phyloP scores from a whole-genome alignment of 1,140 invertebrate species.

The Drosophila nasuta region DNA sequence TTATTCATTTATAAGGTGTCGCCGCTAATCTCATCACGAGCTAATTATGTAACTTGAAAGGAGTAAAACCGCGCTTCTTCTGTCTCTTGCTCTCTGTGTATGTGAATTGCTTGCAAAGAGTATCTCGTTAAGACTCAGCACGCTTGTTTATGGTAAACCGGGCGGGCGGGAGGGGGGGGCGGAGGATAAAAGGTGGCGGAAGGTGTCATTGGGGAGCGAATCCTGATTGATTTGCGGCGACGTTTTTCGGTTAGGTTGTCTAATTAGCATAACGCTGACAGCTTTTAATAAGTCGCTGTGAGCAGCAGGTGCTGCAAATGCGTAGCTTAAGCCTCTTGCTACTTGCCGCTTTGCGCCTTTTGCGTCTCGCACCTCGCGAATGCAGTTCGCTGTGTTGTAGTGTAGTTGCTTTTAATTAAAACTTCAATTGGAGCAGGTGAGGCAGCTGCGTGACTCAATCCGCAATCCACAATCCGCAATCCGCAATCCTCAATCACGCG shows the following conservation, averaged over 20 bases:
- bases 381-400: constrained; percentile 46
- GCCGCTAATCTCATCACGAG: no score
- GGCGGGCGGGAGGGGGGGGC: neutral
- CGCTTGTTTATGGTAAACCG: neutral
- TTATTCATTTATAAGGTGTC: no score
- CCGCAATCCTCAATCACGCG: constrained; percentile 57
- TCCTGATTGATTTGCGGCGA: constrained; percentile 68
- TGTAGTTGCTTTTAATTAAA: constrained; percentile 74
- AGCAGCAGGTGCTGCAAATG: constrained; percentile 62
- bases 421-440: constrained; percentile 55
- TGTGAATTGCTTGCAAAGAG: neutral
- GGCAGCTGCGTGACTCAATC: constrained; percentile 58
- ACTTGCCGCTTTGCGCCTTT: neutral
- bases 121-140: constrained; percentile 6
- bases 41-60: neutral
- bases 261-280: constrained; percentile 71
- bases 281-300: constrained; percentile 65
- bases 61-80: no score
- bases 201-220: constrained; percentile 1
- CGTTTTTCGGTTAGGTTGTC: constrained; percentile 47
- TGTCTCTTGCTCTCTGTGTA: neutral
- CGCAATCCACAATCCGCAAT: constrained; percentile 47
- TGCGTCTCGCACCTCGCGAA: neutral
- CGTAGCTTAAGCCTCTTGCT: constrained; percentile 12
- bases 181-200: neutral